Percentiles rank a stretch among this genome's conserved stretches.
Evolutionary conservation across 2,113 vertebrate species (phyloP).

Genomic region (Sphaerodactylus townsendi): DNA sequence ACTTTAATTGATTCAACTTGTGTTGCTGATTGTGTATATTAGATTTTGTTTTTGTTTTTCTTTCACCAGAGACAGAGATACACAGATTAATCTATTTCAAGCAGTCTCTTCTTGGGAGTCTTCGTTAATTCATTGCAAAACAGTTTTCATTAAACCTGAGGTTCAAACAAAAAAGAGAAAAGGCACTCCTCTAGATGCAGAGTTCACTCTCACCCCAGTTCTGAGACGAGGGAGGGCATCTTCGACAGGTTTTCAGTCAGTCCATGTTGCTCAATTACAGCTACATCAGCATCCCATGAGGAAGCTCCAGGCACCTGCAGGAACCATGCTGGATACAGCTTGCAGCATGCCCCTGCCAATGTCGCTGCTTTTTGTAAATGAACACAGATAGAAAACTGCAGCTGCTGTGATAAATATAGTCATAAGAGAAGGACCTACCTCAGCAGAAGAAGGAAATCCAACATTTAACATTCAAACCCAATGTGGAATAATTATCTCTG

Average conservation of each 20-base stretch:
- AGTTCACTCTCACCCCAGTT: neutral
- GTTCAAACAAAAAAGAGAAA: neutral
- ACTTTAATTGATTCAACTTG: slow-evolving; percentile 30
- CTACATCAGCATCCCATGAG: too few relatives aligned
- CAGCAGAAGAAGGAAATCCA: neutral
- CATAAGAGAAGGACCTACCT: neutral
- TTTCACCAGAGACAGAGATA: slow-evolving; percentile 7
- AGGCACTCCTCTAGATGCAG: neutral
- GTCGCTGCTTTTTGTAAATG: neutral
- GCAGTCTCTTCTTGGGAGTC: neutral
- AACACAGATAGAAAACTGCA: neutral
- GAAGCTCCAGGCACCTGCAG: neutral
- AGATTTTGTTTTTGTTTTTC: slow-evolving; percentile 13
- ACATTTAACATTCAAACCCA: neutral
- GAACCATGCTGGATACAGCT: neutral
- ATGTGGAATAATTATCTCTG: neutral
- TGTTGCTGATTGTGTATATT: neutral
- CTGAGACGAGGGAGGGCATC: neutral
- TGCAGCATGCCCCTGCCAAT: neutral
- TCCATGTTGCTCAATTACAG: neutral
- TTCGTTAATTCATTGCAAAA: neutral
- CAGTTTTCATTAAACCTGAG: neutral
- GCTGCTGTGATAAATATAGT: neutral
- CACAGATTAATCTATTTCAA: slow-evolving; percentile 23
- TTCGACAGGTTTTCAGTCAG: neutral